Evolutionary conservation across 2,888 invertebrate species (phyloP).

Genomic region (Nymphalis urticae): DNA sequence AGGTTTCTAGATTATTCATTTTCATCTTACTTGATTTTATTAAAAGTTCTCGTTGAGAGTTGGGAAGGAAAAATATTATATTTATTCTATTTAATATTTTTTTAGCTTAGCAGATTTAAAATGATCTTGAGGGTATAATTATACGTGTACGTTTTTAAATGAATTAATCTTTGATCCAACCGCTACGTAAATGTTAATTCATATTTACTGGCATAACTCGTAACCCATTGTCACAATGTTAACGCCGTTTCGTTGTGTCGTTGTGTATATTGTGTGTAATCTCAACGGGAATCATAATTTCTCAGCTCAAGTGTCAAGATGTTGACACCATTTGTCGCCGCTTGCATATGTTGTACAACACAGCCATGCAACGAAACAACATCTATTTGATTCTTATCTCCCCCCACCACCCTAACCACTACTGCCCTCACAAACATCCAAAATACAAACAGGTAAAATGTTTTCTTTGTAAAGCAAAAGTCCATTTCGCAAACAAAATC

Average conservation of each 20-base stretch:
- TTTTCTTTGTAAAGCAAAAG: constrained; percentile 63
- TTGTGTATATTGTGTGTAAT: constrained; percentile 40
- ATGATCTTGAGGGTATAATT: background rate
- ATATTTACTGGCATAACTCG: constrained; percentile 29
- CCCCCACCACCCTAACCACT: constrained; percentile 47
- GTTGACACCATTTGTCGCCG: constrained; percentile 64
- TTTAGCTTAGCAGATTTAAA: background rate
- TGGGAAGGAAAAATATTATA: background rate
- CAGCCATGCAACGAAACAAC: constrained; percentile 78
- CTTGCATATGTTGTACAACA: constrained; percentile 71
- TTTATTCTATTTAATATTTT: background rate
- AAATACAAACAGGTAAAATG: constrained; percentile 76
- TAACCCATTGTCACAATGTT: constrained; percentile 35
- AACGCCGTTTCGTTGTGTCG: constrained; percentile 21
- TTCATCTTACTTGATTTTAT: constrained; percentile 26
- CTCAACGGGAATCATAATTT: constrained; percentile 48
- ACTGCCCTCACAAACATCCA: constrained; percentile 57
- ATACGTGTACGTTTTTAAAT: background rate
- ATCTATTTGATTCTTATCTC: constrained; percentile 81
- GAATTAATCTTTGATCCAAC: background rate
- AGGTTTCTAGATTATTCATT: constrained; percentile 27
- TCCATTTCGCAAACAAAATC: constrained; percentile 66
- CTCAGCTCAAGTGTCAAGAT: constrained; percentile 69
- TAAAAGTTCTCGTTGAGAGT: constrained; percentile 15
- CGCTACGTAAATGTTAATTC: background rate